phyloP scores from a whole-genome alignment of 2,113 vertebrate species.

The Sturnira hondurensis region DNA sequence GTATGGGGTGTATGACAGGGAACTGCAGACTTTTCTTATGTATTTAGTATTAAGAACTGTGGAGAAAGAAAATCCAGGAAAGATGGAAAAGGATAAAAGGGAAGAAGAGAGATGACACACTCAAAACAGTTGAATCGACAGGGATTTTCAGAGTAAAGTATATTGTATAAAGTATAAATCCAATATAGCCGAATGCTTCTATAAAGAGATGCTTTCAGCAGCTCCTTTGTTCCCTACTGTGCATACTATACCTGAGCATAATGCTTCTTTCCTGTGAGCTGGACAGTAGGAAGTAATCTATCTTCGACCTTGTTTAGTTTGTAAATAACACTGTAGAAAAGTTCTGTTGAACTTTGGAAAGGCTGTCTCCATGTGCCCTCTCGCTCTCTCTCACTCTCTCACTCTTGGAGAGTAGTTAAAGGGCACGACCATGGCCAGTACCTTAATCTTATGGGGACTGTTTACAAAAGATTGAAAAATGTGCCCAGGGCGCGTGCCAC shows the following conservation, averaged over 20 bases:
- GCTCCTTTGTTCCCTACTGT: constrained; percentile 31
- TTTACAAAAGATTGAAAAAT: constrained; percentile 53
- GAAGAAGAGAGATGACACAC: background rate
- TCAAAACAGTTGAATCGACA: background rate
- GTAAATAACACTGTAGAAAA: constrained; percentile 56
- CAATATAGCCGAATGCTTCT: background rate
- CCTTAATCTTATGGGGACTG: constrained; percentile 29
- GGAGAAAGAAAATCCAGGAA: background rate
- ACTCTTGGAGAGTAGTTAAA: constrained; percentile 45
- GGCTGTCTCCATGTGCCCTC: background rate
- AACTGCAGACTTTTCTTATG: background rate
- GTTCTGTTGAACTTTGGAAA: constrained; percentile 32
- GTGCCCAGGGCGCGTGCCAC: background rate
- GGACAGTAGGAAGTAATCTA: constrained; percentile 51
- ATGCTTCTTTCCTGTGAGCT: constrained; percentile 41
- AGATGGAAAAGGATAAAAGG: background rate
- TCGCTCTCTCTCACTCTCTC: background rate
- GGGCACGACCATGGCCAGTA: background rate
- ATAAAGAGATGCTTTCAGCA: background rate
- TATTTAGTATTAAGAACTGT: background rate
- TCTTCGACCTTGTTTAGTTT: constrained; percentile 60
- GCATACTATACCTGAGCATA: constrained; percentile 30
- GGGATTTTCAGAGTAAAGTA: background rate
- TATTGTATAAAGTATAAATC: background rate
- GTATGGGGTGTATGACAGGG: background rate